Percentiles rank a stretch among this genome's conserved stretches.
These are phyloP conservation scores for Morelia viridis DNA, from an alignment of 2,797 vertebrate genomes.

Conservation along the genomic window DNA sequence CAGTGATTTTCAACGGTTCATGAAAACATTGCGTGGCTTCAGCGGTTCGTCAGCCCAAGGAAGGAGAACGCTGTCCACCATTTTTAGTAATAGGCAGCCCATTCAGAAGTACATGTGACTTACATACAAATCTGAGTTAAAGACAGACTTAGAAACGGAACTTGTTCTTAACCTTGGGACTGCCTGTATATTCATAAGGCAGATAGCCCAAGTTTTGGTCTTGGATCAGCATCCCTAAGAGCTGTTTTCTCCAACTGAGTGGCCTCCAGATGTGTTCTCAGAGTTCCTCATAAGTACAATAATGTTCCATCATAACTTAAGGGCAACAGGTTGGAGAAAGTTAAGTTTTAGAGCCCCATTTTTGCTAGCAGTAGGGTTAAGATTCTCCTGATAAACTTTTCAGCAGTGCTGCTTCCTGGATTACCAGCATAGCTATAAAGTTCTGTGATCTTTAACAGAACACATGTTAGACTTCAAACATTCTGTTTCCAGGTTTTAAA, in stretches of 20 bases:
- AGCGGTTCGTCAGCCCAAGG: too few species aligned
- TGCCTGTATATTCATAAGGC: not conserved
- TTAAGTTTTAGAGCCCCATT: not conserved
- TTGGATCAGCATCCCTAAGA: not conserved
- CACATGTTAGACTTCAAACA: not conserved
- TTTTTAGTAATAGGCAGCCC: too few species aligned
- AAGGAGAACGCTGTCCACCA: too few species aligned
- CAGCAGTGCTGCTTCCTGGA: not conserved
- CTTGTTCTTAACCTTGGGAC: too few species aligned
- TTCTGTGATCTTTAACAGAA: not conserved
- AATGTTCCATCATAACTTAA: not conserved
- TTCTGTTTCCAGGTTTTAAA: not conserved
- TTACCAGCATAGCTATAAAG: not conserved
- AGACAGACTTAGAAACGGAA: too few species aligned
- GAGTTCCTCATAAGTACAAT: not conserved
- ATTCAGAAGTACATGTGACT: too few species aligned
- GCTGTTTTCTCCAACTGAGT: not conserved
- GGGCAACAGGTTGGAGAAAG: not conserved
- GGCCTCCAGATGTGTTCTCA: not conserved
- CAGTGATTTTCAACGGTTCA: too few species aligned
- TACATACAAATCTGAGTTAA: too few species aligned
- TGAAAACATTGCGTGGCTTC: too few species aligned
- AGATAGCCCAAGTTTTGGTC: not conserved
- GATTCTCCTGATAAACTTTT: not conserved
- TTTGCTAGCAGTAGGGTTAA: not conserved